A percentile compares a stretch with the other conserved stretches of the same genome.
phyloP scores from a whole-genome alignment of 2,888 invertebrate species.

The Loripinus fragilis region DNA sequence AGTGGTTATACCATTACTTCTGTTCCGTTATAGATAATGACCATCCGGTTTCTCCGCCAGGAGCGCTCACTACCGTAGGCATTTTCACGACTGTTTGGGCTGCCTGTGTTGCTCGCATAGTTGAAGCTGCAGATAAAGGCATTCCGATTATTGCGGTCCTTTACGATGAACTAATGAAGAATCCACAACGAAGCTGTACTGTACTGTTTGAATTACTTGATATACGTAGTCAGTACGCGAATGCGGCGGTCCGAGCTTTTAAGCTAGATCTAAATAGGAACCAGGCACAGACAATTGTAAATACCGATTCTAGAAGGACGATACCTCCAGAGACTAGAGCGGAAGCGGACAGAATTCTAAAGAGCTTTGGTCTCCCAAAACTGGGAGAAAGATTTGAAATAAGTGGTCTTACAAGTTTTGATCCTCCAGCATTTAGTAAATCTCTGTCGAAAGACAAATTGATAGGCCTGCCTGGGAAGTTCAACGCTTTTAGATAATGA shows the following conservation, averaged over 20 bases:
- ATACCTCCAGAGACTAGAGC: constrained; percentile 68
- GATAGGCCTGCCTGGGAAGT: not conserved
- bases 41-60: constrained; percentile 57
- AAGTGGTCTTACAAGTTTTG: constrained; percentile 67
- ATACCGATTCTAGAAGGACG: constrained; percentile 62
- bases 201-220: constrained; percentile 72
- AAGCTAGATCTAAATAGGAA: constrained; percentile 69
- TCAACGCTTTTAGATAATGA: constrained; percentile 4
- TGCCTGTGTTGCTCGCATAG: constrained; percentile 66
- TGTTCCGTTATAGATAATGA: constrained; percentile 69
- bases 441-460: constrained; percentile 54
- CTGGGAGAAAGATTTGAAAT: constrained; percentile 75
- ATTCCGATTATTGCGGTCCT: constrained; percentile 72
- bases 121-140: constrained; percentile 70
- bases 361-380: constrained; percentile 74
- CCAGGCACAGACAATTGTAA: constrained; percentile 56
- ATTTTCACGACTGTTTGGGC: constrained; percentile 76
- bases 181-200: constrained; percentile 68
- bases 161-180: constrained; percentile 78
- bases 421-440: constrained; percentile 62
- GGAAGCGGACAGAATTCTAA: constrained; percentile 74
- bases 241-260: constrained; percentile 72
- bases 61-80: constrained; percentile 66
- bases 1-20: constrained; percentile 65
- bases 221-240: constrained; percentile 71